Base-by-base conservation (phyloP, 2,888 invertebrate genomes). In the Micropterix aruncella region DNA sequence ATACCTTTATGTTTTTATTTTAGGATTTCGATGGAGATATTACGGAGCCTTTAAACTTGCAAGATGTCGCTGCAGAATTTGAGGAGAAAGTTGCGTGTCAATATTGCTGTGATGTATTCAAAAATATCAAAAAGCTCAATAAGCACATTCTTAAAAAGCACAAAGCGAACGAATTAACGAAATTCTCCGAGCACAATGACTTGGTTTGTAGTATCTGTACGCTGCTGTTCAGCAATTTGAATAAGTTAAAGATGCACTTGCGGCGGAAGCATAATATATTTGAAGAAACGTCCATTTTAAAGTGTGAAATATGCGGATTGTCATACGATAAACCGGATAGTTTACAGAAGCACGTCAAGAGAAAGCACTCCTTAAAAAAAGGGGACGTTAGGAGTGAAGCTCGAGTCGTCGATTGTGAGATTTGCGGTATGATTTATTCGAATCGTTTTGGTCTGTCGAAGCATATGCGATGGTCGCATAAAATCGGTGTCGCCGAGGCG, bases 321-420 rank as follows among this genome's bases (percentile, higher is more conserved):
- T 68, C 68, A 0, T 70, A 69, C 39, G 61, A 67, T 46, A 69
- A 66, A 52, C 59, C 66, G n/a, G 67, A 68, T 43, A 70, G 70
- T 48, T 54, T 70, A 2, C 68, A 68, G 50, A 54, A 67, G 3
- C 70, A 70, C 49, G 58, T 69, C 0, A 53, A 63, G 40, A 56
- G 69, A 43, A 70, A 69, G 56, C 70, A 70, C 19, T 63, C 63
- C 4, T 53, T 56, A n/a, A 61, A 60, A 0, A 59, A 62, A 0
- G 57, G 59, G 43, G 68, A 69, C 47, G 61, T 62, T 18, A 60
- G 63, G 3, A 69, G 69, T 53, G 51, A 19, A 2, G 18, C 16
- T 1, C n/a, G 55, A 12, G 56, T 65, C 1, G 61, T 60, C 16
- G 68, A 69, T 50, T 70, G 70, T 43, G 53, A 59, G 2, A 46